A percentile compares a stretch with the other conserved stretches of the same genome.
Conservation (phyloP, 1,140 invertebrate species). For the Babylonia areolata region DNA sequence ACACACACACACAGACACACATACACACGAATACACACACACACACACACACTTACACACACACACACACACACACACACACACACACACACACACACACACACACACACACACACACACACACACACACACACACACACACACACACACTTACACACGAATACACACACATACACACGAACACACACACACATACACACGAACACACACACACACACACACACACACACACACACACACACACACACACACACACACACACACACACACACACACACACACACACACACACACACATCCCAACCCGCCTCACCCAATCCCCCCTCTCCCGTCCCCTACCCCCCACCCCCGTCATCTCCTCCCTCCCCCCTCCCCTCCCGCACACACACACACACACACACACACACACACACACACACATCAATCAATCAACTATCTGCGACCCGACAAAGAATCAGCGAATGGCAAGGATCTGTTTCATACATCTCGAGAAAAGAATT, state of each 20-base stretch:
- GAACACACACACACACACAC: background rate
- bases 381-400: too few relatives aligned
- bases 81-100: constrained; percentile 7
- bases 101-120: constrained; percentile 3
- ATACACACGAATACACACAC: background rate
- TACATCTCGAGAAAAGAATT: too few relatives aligned
- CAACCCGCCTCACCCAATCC: too few relatives aligned
- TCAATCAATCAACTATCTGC: too few relatives aligned
- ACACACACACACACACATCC: background rate
- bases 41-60: background rate
- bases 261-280: background rate
- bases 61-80: background rate
- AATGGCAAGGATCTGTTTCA: too few relatives aligned
- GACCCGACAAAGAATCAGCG: too few relatives aligned
- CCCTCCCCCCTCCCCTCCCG: too few relatives aligned
- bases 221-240: background rate
- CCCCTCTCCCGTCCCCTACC: too few relatives aligned
- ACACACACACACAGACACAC: background rate
- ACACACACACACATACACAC: background rate
- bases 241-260: background rate
- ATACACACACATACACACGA: background rate
- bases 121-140: background rate
- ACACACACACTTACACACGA: background rate
- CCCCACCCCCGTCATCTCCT: too few relatives aligned
- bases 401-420: too few relatives aligned